Evolutionary conservation across 2,797 vertebrate genomes (phyloP), one percentile per base, ranked within the genome.

Genomic region (Tiaroga cobitis): DNA sequence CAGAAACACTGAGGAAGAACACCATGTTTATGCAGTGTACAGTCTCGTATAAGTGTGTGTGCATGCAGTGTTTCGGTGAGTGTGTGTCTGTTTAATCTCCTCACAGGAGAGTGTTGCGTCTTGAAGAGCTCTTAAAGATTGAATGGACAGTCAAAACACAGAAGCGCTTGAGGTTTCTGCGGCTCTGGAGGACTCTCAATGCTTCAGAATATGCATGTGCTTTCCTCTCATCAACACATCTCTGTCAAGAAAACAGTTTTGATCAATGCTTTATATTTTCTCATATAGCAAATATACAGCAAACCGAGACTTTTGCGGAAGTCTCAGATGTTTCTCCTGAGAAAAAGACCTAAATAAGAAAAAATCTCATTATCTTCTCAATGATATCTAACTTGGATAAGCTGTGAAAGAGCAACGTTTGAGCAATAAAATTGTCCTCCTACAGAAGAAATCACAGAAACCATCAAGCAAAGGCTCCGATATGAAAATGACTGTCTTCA

Each of bases 111-210:
- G 87, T 54, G 82, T 82, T 82, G 74, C 85, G 77, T 84, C 86
- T 84, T 93, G 87, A 87, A 92, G 92, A 87, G 89, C 90, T 91
- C 91, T 93, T 92, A 72, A 82, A 90, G 81, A 87, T 93, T 89
- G 93, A 93, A 93, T 85, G 65, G 85, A 85, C 91, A 90, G 91
- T 92, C 90, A 92, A 93, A 95, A 94, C 92, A 93, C 86, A 89
- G 91, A 91, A 70, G 87, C 87, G 94, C 93, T 95, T 93, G 92
- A 94, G 61, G 59, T 90, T 92, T 93, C 94, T 95, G 81, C 34
- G 34, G 34, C 68, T 32, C 29, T 56, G 88, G 90, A 61, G 32
- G 83, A 93, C 89, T 90, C 8, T 10, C 39, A 41, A 39, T 39
- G 39, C 39, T 39, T 39, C 39, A 41, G 39, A 41, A 41, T 3